Conservation (phyloP, 2,888 invertebrate species). For the Hypolimnas misippus region DNA sequence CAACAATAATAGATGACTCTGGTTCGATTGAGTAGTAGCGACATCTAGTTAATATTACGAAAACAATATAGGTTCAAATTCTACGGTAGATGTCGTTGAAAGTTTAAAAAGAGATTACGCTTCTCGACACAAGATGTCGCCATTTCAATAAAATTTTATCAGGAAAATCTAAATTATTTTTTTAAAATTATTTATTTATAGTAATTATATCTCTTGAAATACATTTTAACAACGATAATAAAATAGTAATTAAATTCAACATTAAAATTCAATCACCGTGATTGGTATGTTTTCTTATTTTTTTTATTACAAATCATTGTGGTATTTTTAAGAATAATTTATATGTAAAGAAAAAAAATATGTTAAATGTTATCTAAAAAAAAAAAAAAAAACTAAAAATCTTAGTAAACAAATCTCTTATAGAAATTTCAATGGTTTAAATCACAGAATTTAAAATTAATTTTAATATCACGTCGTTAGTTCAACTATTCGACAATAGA, state of each 20-base stretch:
- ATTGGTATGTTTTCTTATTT: too few relatives aligned
- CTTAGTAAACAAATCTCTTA: background rate
- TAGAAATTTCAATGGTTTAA: background rate
- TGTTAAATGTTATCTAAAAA: too few relatives aligned
- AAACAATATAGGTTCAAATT: constrained; percentile 23
- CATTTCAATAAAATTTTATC: background rate
- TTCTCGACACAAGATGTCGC: background rate
- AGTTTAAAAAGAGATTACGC: background rate
- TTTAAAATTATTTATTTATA: background rate
- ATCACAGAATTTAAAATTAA: background rate
- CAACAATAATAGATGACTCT: background rate
- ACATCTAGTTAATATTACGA: background rate
- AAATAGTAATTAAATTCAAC: too few relatives aligned
- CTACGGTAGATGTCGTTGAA: constrained; percentile 41
- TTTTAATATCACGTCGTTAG: background rate
- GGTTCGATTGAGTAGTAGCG: background rate
- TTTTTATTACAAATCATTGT: too few relatives aligned
- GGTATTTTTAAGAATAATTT: too few relatives aligned
- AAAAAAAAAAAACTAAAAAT: too few relatives aligned
- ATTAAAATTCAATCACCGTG: too few relatives aligned
- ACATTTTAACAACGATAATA: too few relatives aligned
- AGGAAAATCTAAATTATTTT: background rate
- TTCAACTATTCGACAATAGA: constrained; percentile 40
- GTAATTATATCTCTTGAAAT: too few relatives aligned
- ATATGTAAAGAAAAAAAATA: too few relatives aligned